A percentile compares a stretch with the other conserved stretches of the same genome.
Evolutionary conservation across 2,888 invertebrate species (phyloP).

Genomic region (Drosophila vallismaia): DNA sequence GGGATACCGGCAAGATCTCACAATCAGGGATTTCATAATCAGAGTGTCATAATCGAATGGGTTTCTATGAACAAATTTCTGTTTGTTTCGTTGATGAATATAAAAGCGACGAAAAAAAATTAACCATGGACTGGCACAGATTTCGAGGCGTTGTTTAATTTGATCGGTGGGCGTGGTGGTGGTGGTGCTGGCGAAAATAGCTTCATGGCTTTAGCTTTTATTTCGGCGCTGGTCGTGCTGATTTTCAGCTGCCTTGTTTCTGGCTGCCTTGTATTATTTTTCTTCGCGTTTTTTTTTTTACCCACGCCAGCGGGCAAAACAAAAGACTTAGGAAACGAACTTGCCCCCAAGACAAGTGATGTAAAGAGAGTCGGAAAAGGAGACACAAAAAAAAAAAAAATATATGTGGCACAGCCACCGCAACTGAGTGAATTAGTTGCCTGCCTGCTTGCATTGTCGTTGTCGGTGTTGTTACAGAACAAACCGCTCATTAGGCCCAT

Average conservation of each 20-base stretch:
- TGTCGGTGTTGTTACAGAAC: constrained; percentile 65
- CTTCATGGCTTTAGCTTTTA: constrained; percentile 29
- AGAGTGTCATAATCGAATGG: constrained; percentile 62
- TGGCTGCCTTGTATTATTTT: too few species aligned
- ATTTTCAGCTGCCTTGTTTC: constrained; percentile 16
- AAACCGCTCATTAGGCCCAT: constrained; percentile 76
- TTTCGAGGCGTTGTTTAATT: constrained; percentile 43
- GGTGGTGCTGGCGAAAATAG: constrained; percentile 33
- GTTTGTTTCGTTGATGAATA: constrained; percentile 44
- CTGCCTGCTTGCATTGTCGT: constrained; percentile 32
- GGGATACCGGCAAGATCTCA: constrained; percentile 21
- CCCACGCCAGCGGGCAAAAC: constrained; percentile 67
- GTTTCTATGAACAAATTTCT: constrained; percentile 39
- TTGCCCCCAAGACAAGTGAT: constrained; percentile 73
- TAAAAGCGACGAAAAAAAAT: constrained; percentile 40
- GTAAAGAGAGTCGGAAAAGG: constrained; percentile 51
- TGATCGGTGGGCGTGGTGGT: constrained; percentile 27
- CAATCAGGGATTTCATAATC: constrained; percentile 59
- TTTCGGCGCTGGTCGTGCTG: constrained; percentile 35
- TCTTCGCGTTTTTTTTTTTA: constrained; percentile 59
- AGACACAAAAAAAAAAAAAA: constrained; percentile 36
- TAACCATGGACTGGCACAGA: constrained; percentile 35
- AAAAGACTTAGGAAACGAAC: constrained; percentile 78
- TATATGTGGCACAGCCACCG: constrained; percentile 47
- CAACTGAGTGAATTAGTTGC: constrained; percentile 63